phyloP scores from a whole-genome alignment of 2,113 vertebrate species.

The Notiomystis cincta region DNA sequence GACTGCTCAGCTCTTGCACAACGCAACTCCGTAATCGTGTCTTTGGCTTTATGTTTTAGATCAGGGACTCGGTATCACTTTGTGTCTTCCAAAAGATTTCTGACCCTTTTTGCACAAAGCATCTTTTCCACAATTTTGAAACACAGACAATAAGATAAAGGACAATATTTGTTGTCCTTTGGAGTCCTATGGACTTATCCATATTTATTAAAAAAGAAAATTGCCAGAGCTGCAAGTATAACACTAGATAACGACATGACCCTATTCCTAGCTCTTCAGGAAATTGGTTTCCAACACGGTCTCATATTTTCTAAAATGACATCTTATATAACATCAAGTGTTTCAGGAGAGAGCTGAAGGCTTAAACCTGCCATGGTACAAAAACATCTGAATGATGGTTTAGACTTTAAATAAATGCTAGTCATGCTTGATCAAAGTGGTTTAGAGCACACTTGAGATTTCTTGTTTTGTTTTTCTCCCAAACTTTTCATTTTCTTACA shows the following conservation, averaged over 20 bases:
- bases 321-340: slow-evolving; percentile 6
- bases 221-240: not conserved
- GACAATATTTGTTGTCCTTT: not conserved
- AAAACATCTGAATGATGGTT: not conserved
- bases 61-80: not conserved
- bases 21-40: not conserved
- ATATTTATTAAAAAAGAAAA: slow-evolving; percentile 49
- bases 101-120: not conserved
- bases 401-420: slow-evolving; percentile 8
- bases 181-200: not conserved
- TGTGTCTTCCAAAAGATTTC: not conserved
- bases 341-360: slow-evolving; percentile 1
- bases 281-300: slow-evolving; percentile 52
- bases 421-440: not conserved
- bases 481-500: not conserved
- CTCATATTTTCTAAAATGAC: slow-evolving; percentile 51
- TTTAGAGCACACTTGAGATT: not conserved
- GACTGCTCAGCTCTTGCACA: not conserved
- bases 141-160: not conserved
- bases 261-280: slow-evolving; percentile 33
- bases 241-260: slow-evolving; percentile 5
- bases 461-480: not conserved
- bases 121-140: not conserved
- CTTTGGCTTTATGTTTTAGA: not conserved
- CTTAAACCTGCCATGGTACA: not conserved